phyloP scores from a whole-genome alignment of 30 jellyfish, hydroid and myxozoan genomes.

The Sanderia malayensis region DNA sequence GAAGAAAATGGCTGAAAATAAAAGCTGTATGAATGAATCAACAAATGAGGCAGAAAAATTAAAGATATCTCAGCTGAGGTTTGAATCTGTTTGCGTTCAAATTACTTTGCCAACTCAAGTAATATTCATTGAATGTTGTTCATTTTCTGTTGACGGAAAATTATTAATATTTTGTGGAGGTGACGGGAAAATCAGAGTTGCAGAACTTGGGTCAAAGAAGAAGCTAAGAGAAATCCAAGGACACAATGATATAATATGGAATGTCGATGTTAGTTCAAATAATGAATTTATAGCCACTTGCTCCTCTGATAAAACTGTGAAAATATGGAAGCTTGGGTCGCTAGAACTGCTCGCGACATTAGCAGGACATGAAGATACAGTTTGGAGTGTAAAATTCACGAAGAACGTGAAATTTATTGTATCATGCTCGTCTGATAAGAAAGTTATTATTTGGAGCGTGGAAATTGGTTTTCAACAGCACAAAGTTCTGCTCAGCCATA shows the following conservation, averaged over 20 bases:
- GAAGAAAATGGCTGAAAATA: no score
- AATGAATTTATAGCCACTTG: conserved; percentile 19
- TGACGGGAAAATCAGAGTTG: conserved; percentile 19
- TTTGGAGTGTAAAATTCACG: conserved; percentile 43
- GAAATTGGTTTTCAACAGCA: background rate
- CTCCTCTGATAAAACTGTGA: conserved; percentile 10
- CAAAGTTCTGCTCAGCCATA: conserved; percentile 19
- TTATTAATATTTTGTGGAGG: conserved; percentile 26
- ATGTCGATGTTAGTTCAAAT: conserved; percentile 19
- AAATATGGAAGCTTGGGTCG: conserved; percentile 10
- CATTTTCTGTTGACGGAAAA: conserved; percentile 13
- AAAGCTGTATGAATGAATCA: no score
- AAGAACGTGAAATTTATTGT: background rate
- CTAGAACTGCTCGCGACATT: conserved; percentile 18
- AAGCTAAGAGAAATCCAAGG: background rate
- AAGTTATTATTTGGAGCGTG: conserved; percentile 33
- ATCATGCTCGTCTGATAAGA: conserved; percentile 46
- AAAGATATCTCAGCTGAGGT: background rate
- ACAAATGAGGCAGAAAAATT: background rate
- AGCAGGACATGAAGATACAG: conserved; percentile 32
- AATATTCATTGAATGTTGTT: conserved; percentile 31
- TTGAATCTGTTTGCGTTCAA: conserved; percentile 13
- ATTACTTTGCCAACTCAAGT: conserved; percentile 1
- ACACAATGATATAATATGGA: conserved; percentile 30
- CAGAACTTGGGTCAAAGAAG: background rate